Evolutionary conservation across 1,140 invertebrate species (phyloP).

Genomic region (Mizuhopecten yessoensis): DNA sequence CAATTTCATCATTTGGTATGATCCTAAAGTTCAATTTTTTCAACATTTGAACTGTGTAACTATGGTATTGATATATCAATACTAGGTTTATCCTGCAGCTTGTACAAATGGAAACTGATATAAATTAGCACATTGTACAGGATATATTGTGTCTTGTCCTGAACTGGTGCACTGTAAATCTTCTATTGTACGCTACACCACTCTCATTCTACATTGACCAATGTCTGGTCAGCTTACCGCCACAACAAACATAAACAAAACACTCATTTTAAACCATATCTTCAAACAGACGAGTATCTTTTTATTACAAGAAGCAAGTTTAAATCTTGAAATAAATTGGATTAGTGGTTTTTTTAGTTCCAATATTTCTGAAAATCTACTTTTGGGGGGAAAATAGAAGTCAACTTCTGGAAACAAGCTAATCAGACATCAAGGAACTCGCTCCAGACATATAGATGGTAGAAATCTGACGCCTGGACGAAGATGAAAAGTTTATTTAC

Average conservation of each 20-base stretch:
- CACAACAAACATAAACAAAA: no score
- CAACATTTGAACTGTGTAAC: no score
- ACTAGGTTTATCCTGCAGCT: no score
- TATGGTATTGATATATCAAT: no score
- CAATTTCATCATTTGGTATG: no score
- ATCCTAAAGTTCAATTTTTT: no score
- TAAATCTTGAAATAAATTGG: not conserved
- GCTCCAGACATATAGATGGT: slow-evolving; percentile 22
- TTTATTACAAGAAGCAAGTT: not conserved
- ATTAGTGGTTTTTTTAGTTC: not conserved
- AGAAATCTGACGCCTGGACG: slow-evolving; percentile 23
- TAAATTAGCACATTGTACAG: not conserved
- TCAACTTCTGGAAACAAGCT: not conserved
- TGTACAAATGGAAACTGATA: not conserved
- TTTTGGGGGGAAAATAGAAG: not conserved
- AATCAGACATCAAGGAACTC: not conserved
- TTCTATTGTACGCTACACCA: not conserved
- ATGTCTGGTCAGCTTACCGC: not conserved
- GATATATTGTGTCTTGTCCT: no score
- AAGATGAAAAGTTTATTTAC: slow-evolving; percentile 36
- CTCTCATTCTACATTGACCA: not conserved
- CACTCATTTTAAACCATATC: not conserved
- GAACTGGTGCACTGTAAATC: not conserved
- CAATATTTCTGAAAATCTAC: not conserved
- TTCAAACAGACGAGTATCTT: not conserved